A percentile compares a stretch with the other conserved stretches of the same genome.
Evolutionary conservation across 2,888 invertebrate genomes (phyloP).

Genomic region (Cryptus armator): DNA sequence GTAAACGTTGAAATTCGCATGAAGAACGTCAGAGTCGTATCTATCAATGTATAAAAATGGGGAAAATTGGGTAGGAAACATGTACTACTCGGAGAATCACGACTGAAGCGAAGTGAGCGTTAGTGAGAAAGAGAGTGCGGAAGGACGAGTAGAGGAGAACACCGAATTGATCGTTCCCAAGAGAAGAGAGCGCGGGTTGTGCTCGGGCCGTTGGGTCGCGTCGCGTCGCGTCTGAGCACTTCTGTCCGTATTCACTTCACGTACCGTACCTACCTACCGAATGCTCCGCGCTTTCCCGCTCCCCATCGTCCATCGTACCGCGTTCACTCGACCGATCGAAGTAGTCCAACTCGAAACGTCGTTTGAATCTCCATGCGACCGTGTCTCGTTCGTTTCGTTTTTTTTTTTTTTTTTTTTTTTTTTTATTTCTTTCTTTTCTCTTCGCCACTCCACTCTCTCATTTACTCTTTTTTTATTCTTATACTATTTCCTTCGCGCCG

Average conservation of each 20-base stretch:
- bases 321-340: conserved; percentile 64
- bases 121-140: conserved; percentile 14
- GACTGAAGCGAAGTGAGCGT: conserved; percentile 8
- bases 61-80: conserved; percentile 19
- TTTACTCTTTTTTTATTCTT: neutral
- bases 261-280: conserved; percentile 46
- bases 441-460: conserved; percentile 13
- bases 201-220: conserved; percentile 45
- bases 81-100: conserved; percentile 44
- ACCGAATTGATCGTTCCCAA: conserved; percentile 66
- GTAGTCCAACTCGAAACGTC: conserved; percentile 65
- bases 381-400: conserved; percentile 38
- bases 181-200: conserved; percentile 48
- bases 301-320: conserved; percentile 43
- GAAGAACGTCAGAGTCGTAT: neutral
- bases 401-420: conserved; percentile 14
- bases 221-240: conserved; percentile 52
- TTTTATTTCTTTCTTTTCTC: conserved; percentile 40
- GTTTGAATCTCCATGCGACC: conserved; percentile 65
- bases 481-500: conserved; percentile 20
- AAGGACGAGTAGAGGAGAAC: conserved; percentile 28
- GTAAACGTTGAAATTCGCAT: neutral
- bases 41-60: neutral
- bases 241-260: conserved; percentile 64
- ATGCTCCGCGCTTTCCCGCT: conserved; percentile 43